Conservation (phyloP, 2,113 vertebrate species). For the Dromas ardeola region DNA sequence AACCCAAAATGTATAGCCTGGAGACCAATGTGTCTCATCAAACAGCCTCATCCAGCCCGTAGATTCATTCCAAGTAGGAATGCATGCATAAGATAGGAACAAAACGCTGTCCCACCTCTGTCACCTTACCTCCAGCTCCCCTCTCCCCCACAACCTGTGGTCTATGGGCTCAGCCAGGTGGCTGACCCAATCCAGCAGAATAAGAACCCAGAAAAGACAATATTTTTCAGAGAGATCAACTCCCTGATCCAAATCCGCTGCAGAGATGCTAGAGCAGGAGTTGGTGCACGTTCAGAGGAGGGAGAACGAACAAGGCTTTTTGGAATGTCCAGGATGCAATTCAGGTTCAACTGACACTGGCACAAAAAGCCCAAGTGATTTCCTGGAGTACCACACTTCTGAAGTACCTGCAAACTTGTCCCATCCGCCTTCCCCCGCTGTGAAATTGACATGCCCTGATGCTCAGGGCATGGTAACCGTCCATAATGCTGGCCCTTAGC, state of each 20-base stretch:
- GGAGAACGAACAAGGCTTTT: neutral
- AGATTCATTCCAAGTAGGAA: neutral
- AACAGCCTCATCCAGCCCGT: neutral
- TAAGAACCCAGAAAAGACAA: neutral
- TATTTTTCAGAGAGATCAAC: neutral
- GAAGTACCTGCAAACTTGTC: neutral
- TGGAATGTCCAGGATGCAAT: neutral
- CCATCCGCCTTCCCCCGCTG: fast-evolving
- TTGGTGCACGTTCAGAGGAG: neutral
- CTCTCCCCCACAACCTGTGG: fast-evolving
- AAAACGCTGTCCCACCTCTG: neutral
- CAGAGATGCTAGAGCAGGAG: neutral
- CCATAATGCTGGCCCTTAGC: neutral
- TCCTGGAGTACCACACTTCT: neutral
- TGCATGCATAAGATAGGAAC: neutral
- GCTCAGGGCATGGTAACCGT: neutral
- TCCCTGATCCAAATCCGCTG: neutral
- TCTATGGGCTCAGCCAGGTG: neutral
- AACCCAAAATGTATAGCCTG: neutral
- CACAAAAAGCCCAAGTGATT: neutral
- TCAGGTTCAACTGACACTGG: neutral
- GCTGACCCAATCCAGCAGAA: neutral
- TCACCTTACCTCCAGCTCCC: neutral
- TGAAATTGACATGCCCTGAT: neutral
- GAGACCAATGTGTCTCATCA: neutral